Conservation (phyloP, 64 coral and sea anemone genomes). For the Pocillopora damicornis region DNA sequence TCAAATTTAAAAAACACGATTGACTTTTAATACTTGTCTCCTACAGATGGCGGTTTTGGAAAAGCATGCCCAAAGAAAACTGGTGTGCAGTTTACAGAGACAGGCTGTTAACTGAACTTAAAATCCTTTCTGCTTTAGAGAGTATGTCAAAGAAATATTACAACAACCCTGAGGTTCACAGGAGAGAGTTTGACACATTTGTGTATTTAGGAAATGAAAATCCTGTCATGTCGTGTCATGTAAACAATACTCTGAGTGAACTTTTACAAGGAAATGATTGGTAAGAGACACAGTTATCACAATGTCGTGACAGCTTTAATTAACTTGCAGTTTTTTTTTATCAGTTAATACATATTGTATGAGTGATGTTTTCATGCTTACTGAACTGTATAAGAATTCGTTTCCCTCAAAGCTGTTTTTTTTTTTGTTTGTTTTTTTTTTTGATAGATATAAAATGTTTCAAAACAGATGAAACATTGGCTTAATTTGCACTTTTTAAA, state of each 20-base stretch:
- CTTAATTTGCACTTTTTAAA: no score
- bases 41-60: constrained; percentile 72
- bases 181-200: constrained; percentile 32
- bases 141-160: constrained; percentile 57
- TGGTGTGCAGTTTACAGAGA: constrained; percentile 65
- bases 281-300: neutral
- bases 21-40: neutral
- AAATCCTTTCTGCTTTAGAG: constrained; percentile 37
- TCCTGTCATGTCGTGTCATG: neutral
- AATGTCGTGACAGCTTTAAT: neutral
- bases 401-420: no score
- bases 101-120: constrained; percentile 43
- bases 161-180: constrained; percentile 48
- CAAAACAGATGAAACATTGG: no score
- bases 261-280: constrained; percentile 42
- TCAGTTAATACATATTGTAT: neutral
- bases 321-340: neutral
- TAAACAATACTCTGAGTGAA: constrained; percentile 31
- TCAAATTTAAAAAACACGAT: no score
- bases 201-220: constrained; percentile 39
- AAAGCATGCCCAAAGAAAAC: constrained; percentile 2
- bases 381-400: no score
- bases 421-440: no score
- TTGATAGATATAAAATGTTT: no score
- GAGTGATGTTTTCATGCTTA: no score